Percentiles rank a stretch among this genome's conserved stretches.
Conservation (phyloP, 2,888 invertebrate species). For the Anthophora plumipes region DNA sequence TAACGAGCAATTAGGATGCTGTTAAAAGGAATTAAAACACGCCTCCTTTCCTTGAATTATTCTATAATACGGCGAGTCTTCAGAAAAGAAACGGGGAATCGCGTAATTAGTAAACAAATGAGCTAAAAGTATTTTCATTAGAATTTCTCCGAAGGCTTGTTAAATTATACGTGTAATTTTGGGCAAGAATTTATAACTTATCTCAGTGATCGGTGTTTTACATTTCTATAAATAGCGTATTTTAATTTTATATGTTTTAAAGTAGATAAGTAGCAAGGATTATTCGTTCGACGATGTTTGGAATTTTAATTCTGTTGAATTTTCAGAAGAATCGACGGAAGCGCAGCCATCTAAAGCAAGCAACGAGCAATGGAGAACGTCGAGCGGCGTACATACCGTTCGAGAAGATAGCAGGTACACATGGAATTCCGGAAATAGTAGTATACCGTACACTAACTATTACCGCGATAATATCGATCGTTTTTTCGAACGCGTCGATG, state of each 20-base stretch:
- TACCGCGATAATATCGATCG: constrained; percentile 56
- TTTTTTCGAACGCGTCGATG: constrained; percentile 17
- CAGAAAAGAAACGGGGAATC: too few species aligned
- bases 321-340: constrained; percentile 48
- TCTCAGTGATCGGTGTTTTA: neutral
- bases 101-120: too few species aligned
- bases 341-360: constrained; percentile 13
- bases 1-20: neutral
- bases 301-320: neutral
- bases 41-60: neutral
- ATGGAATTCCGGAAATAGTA: constrained; percentile 75
- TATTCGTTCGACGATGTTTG: neutral
- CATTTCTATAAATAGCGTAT: neutral
- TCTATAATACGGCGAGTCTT: too few species aligned
- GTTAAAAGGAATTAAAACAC: neutral
- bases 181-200: too few species aligned
- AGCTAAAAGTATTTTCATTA: too few species aligned
- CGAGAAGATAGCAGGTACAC: constrained; percentile 82
- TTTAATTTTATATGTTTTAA: neutral
- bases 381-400: constrained; percentile 58
- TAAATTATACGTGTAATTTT: too few species aligned
- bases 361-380: constrained; percentile 61
- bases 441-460: constrained; percentile 70
- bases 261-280: neutral
- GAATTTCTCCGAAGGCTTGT: too few species aligned